Evolutionary conservation across 1,140 invertebrate genomes (phyloP).

Genomic region (Ylistrum balloti): DNA sequence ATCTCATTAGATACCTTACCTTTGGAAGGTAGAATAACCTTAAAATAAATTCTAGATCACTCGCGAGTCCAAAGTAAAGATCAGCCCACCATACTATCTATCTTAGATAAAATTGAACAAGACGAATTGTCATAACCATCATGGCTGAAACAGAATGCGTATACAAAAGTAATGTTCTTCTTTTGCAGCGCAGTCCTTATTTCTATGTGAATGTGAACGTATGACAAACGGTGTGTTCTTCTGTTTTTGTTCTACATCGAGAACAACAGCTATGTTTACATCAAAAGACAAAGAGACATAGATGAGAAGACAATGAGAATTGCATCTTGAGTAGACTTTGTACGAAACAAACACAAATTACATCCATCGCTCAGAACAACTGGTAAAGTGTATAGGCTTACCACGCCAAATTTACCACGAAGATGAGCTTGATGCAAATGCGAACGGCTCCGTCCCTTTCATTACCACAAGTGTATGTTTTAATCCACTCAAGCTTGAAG

Average conservation of each 20-base stretch:
- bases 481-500: neutral
- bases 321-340: neutral
- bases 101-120: too few relatives aligned
- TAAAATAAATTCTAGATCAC: too few relatives aligned
- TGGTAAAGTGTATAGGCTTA: neutral
- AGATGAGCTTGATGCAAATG: constrained; percentile 3
- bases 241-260: neutral
- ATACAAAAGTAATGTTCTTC: too few relatives aligned
- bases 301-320: neutral
- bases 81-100: too few relatives aligned
- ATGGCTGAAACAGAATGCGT: neutral
- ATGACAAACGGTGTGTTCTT: neutral
- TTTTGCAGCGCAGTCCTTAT: neutral
- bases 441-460: neutral
- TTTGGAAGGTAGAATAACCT: too few relatives aligned
- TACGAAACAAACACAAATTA: neutral
- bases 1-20: too few relatives aligned
- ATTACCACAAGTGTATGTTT: neutral
- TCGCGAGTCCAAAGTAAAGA: too few relatives aligned
- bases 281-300: neutral
- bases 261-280: neutral
- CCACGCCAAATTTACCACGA: constrained; percentile 22
- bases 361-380: neutral
- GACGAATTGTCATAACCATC: too few relatives aligned
- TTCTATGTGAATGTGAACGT: neutral